Base-by-base conservation (phyloP, 2,797 vertebrate genomes). In the Vespertilio murinus region DNA sequence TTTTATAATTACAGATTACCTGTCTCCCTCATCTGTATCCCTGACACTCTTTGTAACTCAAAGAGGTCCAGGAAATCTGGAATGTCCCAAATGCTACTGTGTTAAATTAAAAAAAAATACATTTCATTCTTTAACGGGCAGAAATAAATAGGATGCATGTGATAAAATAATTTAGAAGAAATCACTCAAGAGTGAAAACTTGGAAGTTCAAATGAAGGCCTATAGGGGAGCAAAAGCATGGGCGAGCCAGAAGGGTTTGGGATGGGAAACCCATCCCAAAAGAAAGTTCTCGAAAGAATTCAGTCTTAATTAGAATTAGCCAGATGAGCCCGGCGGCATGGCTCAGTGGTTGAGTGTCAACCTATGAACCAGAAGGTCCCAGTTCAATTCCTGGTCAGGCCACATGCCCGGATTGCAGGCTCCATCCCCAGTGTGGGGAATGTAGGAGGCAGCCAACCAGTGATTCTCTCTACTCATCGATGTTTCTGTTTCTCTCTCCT, bases 91-190 rank as follows among this genome's bases (percentile, higher is more conserved):
- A 67, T 30, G 16, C 8, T 65, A 38, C 47, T 85, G 69, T 18
- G 71, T 61, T 94, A 40, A 54, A 33, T 28, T 54, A 67, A 86
- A 74, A 59, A 86, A 47, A 94, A 79, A 42, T 35, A 38, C 33
- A 28, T 17, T 28, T 77, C 17, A 33, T 67, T 77, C 30, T 54
- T 93, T 77, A 80, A 23, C 42, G 70, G 88, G 12, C 13, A n/a
- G 33, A 75, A 52, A 75, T 61, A 88, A 61, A 56, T 35, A n/a
- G 35, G 7, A 35, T 56, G n/a, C 28, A 12, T 20, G 9, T 17
- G n/a, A 38, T 59, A n/a, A 86, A 40, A 35, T 17, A 42, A 77
- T 49, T 64, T 47, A 30, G 69, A 73, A 59, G 82, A 10, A 88
- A 81, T 35, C 8, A 16, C 10, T 71, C 38, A 42, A 11, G 40